phyloP scores from a whole-genome alignment of 2,888 invertebrate species.

The Prosapia bicincta region DNA sequence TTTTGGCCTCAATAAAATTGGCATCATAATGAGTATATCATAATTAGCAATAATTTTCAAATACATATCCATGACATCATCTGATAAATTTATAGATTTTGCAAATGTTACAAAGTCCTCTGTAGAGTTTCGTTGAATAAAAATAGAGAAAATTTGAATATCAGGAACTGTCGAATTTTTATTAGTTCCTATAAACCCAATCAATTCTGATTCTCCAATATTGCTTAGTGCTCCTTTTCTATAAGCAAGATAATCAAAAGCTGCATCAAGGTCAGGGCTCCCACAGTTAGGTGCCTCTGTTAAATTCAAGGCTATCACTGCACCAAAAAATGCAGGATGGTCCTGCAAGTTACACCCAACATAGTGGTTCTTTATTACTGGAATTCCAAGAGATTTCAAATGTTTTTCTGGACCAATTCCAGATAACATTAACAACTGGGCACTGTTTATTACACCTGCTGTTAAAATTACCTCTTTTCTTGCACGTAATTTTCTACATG shows the following conservation, averaged over 20 bases:
- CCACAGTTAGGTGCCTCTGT: not conserved
- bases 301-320: not conserved
- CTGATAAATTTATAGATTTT: not conserved
- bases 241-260: conserved; percentile 31
- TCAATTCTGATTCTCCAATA: conserved; percentile 28
- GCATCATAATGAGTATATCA: conserved; percentile 30
- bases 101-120: not conserved
- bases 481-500: conserved; percentile 49
- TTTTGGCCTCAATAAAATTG: conserved; percentile 30
- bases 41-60: conserved; percentile 22
- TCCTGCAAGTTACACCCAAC: conserved; percentile 58
- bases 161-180: not conserved
- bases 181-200: conserved; percentile 26
- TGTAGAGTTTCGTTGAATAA: not conserved
- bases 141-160: not conserved
- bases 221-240: conserved; percentile 28
- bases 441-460: conserved; percentile 73
- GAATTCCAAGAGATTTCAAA: conserved; percentile 51
- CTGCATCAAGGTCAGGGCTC: conserved; percentile 13
- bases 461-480: conserved; percentile 67
- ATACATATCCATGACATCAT: conserved; percentile 7
- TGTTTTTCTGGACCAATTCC: conserved; percentile 63
- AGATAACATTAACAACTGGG: conserved; percentile 79
- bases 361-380: conserved; percentile 53
- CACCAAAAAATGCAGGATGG: conserved; percentile 26